Conservation (phyloP, 2,113 vertebrate species). For the Varanus salvator region DNA sequence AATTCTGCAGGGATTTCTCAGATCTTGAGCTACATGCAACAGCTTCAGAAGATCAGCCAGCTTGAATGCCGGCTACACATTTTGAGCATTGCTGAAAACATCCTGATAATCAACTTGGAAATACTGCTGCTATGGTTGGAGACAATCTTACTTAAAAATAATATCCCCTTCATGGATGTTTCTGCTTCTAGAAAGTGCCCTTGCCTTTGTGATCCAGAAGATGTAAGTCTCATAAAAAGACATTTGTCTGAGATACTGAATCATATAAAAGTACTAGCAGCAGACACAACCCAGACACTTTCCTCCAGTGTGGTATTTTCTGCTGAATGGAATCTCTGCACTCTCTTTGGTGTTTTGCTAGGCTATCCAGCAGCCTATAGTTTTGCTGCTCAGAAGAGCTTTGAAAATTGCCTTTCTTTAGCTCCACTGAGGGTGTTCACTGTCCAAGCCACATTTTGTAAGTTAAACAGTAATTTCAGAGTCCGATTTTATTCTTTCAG, state of each 20-base stretch:
- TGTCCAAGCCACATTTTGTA: slow-evolving; percentile 75
- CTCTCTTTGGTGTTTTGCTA: slow-evolving; percentile 87
- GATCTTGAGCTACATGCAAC: slow-evolving; percentile 80
- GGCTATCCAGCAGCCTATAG: slow-evolving; percentile 89
- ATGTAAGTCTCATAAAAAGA: slow-evolving; percentile 56
- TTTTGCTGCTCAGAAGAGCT: slow-evolving; percentile 75
- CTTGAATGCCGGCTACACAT: slow-evolving; percentile 73
- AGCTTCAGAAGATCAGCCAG: slow-evolving; percentile 75
- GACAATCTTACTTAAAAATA: slow-evolving; percentile 49
- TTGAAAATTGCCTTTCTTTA: slow-evolving; percentile 88
- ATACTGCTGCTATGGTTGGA: slow-evolving; percentile 69
- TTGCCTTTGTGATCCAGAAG: slow-evolving; percentile 41
- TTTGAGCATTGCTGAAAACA: slow-evolving; percentile 76
- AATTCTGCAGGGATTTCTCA: slow-evolving; percentile 74
- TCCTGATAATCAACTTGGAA: slow-evolving; percentile 77
- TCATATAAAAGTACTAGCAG: slow-evolving; percentile 63
- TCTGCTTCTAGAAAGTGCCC: slow-evolving; percentile 75
- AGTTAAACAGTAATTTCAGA: slow-evolving; percentile 55
- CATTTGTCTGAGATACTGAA: slow-evolving; percentile 69
- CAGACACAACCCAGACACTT: slow-evolving; percentile 4
- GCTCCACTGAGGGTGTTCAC: slow-evolving; percentile 84
- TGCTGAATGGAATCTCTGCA: slow-evolving; percentile 87
- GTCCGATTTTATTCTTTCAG: slow-evolving; percentile 91
- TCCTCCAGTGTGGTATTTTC: slow-evolving; percentile 61
- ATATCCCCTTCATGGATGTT: slow-evolving; percentile 80